Base-by-base conservation (phyloP, 2,797 vertebrate species). In the Okamejei kenojei region DNA sequence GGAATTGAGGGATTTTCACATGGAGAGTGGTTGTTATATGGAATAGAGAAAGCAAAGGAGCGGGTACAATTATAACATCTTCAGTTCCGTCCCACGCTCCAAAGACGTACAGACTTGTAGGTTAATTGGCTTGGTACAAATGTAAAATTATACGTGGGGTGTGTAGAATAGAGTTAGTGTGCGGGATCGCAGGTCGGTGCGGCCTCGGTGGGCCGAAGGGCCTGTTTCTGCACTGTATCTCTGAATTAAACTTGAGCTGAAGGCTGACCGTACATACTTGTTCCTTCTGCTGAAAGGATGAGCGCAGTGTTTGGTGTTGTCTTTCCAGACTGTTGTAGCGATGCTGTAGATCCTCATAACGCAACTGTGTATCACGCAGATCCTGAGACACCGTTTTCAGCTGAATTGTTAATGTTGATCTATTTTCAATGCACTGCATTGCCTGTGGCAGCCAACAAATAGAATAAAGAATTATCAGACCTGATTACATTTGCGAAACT, bases 401-500 rank as follows among this genome's bases (percentile, higher is more conserved):
- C 94, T 98, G 97, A 93, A 96, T 95, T 15, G 96, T 95, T 26
- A 97, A 94, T 0, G 95, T 93, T 9, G 94, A 94, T 93, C 97
- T 98, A 95, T 98, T 97, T 94, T 98, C 96, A 73, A 95, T 93
- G 0, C 95, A 94, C 95, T 97, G 97, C 95, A 97, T 95, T 81
- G 97, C 94, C 97, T 98, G 77, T 93, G 93, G 15, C 23, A 94
- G 93, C 11, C 65, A 93, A 93, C 90, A 4, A 82, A 45, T 73
- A 21, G 8, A 82, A 45, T 73, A 21, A 58, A 82, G 9, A 73
- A 91, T 15, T 68, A 2, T 82, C 38, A 78, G 45, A 93, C 4
- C 32, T 38, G 8, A 88, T 88, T 63, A 35, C 11, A 54, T 68
- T 35, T 8, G 2, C 35, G 21, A 23, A 86, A 32, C 45, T 26